Conservation (phyloP, 2,888 invertebrate genomes). For the Notocelia uddmanniana region DNA sequence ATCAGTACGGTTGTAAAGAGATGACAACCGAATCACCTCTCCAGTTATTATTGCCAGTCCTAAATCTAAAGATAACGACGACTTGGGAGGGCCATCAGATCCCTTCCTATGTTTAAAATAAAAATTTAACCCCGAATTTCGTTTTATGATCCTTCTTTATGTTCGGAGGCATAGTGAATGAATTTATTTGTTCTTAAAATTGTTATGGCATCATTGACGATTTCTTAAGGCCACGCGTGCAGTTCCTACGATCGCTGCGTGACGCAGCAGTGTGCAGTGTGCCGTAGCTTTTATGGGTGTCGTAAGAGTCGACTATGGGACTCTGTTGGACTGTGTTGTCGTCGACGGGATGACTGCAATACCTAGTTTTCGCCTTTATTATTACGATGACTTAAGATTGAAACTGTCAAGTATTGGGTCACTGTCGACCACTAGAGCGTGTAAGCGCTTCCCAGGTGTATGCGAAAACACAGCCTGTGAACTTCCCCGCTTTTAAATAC, state of each 20-base stretch:
- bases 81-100: constrained; percentile 80
- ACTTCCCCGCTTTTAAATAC: constrained; percentile 22
- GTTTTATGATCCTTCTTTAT: constrained; percentile 76
- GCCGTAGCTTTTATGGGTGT: too few relatives aligned
- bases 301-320: too few relatives aligned
- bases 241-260: too few relatives aligned
- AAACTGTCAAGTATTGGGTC: too few relatives aligned
- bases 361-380: too few relatives aligned
- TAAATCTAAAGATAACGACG: constrained; percentile 82
- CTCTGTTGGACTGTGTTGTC: too few relatives aligned
- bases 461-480: constrained; percentile 6
- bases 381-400: too few relatives aligned
- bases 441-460: background rate
- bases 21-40: constrained; percentile 57
- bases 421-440: too few relatives aligned
- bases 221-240: too few relatives aligned
- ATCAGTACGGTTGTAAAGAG: constrained; percentile 55
- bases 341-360: too few relatives aligned
- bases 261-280: too few relatives aligned
- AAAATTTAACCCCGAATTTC: constrained; percentile 81
- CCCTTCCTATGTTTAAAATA: constrained; percentile 86
- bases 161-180: constrained; percentile 64
- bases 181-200: constrained; percentile 77
- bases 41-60: constrained; percentile 68
- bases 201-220: constrained; percentile 68